Percentiles rank a stretch among this genome's conserved stretches.
phyloP scores from a whole-genome alignment of 92 coral and sea anemone species.

The Phymanthus crucifer region DNA sequence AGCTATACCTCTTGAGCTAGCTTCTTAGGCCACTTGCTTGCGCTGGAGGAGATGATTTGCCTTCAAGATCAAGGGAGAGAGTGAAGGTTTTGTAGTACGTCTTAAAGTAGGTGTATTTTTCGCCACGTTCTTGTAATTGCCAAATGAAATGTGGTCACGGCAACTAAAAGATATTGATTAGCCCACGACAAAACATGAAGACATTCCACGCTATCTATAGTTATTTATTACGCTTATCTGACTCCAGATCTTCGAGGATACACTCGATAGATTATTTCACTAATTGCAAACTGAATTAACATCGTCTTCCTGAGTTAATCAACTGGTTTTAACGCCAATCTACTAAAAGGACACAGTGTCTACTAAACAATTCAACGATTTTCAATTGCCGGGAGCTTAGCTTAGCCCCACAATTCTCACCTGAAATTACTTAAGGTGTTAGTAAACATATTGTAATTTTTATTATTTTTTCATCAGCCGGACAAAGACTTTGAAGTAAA shows the following conservation, averaged over 20 bases:
- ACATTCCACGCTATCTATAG: not conserved
- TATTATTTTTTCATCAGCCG: not conserved
- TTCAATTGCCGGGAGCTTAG: not conserved
- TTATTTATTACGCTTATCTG: not conserved
- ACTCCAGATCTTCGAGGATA: not conserved
- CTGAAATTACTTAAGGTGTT: not conserved
- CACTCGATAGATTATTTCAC: not conserved
- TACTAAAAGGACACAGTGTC: not conserved
- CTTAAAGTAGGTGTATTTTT: not conserved
- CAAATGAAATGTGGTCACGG: not conserved
- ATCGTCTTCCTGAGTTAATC: not conserved
- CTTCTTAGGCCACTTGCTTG: not conserved
- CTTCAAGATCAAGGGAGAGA: not conserved
- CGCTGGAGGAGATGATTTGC: not conserved
- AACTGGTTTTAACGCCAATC: not conserved
- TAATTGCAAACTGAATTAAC: not conserved
- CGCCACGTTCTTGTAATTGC: conserved; percentile 4
- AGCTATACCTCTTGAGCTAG: not conserved
- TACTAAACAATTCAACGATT: not conserved
- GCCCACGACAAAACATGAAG: not conserved
- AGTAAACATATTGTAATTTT: not conserved
- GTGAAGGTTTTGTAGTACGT: not conserved
- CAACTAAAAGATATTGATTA: not conserved
- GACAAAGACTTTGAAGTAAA: not conserved
- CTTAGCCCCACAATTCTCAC: not conserved